Evolutionary conservation across 2,113 vertebrate genomes (phyloP).

Genomic region (Vulpes lagopus): DNA sequence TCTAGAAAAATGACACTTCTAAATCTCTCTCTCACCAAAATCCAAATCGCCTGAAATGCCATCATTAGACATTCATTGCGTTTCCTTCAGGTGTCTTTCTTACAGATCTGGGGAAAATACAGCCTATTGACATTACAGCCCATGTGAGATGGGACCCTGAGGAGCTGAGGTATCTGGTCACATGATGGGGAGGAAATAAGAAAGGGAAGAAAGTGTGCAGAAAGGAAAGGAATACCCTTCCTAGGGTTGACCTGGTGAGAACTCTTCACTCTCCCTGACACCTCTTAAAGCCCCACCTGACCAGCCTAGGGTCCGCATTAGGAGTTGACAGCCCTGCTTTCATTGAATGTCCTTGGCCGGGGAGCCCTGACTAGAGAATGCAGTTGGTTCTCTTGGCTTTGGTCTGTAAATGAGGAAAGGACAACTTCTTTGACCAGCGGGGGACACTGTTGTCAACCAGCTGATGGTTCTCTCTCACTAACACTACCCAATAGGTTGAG

Average conservation of each 20-base stretch:
- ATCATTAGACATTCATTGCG: background rate
- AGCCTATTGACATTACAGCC: background rate
- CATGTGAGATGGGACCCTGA: background rate
- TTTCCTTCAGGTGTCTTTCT: background rate
- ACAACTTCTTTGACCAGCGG: background rate
- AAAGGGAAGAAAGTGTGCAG: background rate
- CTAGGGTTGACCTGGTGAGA: background rate
- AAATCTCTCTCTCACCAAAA: background rate
- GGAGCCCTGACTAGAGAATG: background rate
- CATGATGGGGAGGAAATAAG: background rate
- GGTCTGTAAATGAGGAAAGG: background rate
- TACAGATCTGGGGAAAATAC: background rate
- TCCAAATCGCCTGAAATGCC: background rate
- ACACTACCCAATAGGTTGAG: background rate
- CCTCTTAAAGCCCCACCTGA: background rate
- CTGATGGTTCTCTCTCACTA: background rate
- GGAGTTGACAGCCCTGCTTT: background rate
- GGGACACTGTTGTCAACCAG: background rate
- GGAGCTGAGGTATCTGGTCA: background rate
- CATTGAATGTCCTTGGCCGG: background rate
- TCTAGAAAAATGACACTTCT: background rate
- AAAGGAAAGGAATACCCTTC: conserved; percentile 15
- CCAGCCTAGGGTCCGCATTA: background rate
- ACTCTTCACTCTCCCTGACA: background rate
- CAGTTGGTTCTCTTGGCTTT: background rate